Percentiles rank a stretch among this genome's conserved stretches.
Evolutionary conservation across 2,888 invertebrate species (phyloP).

Genomic region (Lymantria monacha): DNA sequence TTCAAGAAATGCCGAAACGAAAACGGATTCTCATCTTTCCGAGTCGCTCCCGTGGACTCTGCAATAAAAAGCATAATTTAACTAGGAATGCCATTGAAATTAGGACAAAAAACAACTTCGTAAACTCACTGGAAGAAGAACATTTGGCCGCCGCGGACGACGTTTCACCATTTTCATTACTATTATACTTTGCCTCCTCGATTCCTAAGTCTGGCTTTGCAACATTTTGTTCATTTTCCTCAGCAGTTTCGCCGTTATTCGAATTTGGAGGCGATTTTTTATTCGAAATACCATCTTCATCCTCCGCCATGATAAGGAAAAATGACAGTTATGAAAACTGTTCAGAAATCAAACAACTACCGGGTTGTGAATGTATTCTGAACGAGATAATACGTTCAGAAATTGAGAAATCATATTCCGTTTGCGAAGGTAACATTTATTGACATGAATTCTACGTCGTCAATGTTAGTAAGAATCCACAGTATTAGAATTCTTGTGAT

Average conservation of each 20-base stretch:
- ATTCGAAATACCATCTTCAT: conserved; percentile 77
- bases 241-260: conserved; percentile 57
- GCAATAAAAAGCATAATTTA: conserved; percentile 52
- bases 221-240: conserved; percentile 66
- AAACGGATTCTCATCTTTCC: conserved; percentile 89
- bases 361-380: neutral
- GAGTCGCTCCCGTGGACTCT: conserved; percentile 70
- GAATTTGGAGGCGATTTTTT: conserved; percentile 74
- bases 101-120: conserved; percentile 75
- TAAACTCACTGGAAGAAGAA: conserved; percentile 73
- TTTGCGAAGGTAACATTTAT: no score
- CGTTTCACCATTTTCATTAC: conserved; percentile 64
- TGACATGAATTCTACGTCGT: no score
- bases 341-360: conserved; percentile 39
- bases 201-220: conserved; percentile 75
- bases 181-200: conserved; percentile 73
- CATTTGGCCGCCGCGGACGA: conserved; percentile 62
- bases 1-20: conserved; percentile 93
- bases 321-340: conserved; percentile 59
- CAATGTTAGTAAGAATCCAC: no score
- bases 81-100: conserved; percentile 62
- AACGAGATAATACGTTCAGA: no score
- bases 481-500: no score
- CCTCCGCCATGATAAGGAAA: conserved; percentile 80
- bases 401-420: no score